phyloP scores from a whole-genome alignment of 2,888 invertebrate species.

The Sphecodes monilicornis region DNA sequence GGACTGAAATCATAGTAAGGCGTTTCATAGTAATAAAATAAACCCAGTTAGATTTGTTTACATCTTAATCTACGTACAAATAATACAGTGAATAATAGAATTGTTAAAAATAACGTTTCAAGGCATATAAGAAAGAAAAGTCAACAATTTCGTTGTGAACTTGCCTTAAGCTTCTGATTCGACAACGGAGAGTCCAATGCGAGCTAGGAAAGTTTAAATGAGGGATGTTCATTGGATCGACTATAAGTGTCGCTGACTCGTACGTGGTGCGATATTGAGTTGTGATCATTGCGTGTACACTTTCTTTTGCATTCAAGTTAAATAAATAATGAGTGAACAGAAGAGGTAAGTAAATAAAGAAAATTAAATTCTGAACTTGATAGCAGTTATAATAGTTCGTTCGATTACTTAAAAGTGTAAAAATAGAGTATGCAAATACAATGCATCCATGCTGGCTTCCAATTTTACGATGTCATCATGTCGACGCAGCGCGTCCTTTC shows the following conservation, averaged over 20 bases:
- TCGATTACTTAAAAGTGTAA: slow-evolving; percentile 21
- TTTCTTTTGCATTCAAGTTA: slow-evolving; percentile 63
- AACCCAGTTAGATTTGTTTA: background rate
- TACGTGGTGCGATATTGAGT: slow-evolving; percentile 58
- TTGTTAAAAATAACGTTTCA: background rate
- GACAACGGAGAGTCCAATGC: slow-evolving; percentile 47
- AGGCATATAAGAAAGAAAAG: background rate
- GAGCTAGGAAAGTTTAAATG: slow-evolving; percentile 67
- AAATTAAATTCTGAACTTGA: background rate
- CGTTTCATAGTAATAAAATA: background rate
- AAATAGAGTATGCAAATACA: slow-evolving; percentile 43
- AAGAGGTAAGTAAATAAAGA: slow-evolving; percentile 76
- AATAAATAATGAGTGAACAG: slow-evolving; percentile 79
- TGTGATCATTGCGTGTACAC: slow-evolving; percentile 66
- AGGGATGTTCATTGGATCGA: slow-evolving; percentile 59
- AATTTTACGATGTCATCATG: slow-evolving; percentile 85
- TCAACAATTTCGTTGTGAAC: slow-evolving; percentile 10
- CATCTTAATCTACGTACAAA: background rate
- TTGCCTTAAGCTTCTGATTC: slow-evolving; percentile 39
- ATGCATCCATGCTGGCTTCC: slow-evolving; percentile 75
- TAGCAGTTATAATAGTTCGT: slow-evolving; percentile 41
- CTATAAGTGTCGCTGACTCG: slow-evolving; percentile 61
- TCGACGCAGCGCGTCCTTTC: slow-evolving; percentile 79
- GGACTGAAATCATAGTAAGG: background rate
- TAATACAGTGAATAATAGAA: background rate